A percentile compares a stretch with the other conserved stretches of the same genome.
Conservation (phyloP, 2,888 invertebrate species). For the Drosophila yooni region DNA sequence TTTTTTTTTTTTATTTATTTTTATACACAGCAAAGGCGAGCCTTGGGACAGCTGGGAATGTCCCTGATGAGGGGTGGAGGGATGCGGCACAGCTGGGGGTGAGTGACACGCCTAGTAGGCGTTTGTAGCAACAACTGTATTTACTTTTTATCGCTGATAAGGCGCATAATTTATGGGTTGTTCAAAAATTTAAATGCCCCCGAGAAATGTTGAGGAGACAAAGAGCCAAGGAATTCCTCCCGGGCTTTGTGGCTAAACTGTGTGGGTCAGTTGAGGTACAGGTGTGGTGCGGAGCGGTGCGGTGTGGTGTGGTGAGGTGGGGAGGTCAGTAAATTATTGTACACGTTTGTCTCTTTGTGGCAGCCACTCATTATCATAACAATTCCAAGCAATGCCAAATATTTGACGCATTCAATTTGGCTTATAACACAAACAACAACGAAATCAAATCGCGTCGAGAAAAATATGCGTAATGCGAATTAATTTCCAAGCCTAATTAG, state of each 20-base stretch:
- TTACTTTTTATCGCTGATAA: conserved; percentile 82
- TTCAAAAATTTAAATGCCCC: conserved; percentile 80
- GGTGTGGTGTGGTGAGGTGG: not conserved
- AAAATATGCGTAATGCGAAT: conserved; percentile 16
- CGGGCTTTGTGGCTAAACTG: conserved; percentile 33
- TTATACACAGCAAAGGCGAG: conserved; percentile 42
- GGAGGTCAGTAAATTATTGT: conserved; percentile 30
- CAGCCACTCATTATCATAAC: conserved; percentile 37
- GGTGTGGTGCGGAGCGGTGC: not conserved
- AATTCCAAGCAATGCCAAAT: conserved; percentile 47
- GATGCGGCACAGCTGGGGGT: not conserved
- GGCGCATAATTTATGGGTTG: conserved; percentile 81
- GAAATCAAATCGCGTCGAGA: conserved; percentile 17
- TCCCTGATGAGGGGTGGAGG: not conserved
- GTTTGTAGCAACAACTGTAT: conserved; percentile 80
- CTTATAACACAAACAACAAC: not conserved
- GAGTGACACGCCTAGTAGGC: conserved; percentile 69
- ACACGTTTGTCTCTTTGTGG: conserved; percentile 7
- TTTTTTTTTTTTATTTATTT: conserved; percentile 36
- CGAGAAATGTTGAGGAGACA: conserved; percentile 67
- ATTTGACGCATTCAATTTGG: conserved; percentile 34
- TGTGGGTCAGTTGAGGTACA: conserved; percentile 38
- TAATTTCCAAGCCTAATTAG: conserved; percentile 16
- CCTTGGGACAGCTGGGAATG: conserved; percentile 59
- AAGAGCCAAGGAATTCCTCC: conserved; percentile 59